Base-by-base conservation (phyloP, 2,113 vertebrate species). In the Piaya cayana region DNA sequence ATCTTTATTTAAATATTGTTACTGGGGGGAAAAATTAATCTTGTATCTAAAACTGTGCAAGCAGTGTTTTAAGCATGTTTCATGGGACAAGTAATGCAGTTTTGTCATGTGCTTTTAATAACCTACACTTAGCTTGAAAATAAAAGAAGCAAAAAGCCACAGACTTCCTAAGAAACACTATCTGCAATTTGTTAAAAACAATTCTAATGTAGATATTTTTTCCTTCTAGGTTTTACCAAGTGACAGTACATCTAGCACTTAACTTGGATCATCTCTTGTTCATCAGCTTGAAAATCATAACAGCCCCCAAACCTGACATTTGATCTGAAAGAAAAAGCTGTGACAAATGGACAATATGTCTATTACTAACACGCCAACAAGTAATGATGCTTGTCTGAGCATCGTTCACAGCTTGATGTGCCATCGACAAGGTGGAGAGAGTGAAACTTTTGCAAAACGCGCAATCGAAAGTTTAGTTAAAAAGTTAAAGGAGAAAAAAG, bases 381-480 rank as follows among this genome's bases (percentile, higher is more conserved):
- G 99, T 96, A 99, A 99, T 52, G 99, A 99, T n/a, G 99, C 99
- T 56, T 99, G 99, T 83, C 97, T 99, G 94, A 99, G 99, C 98
- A 99, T 99, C 65, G 99, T 99, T 36, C 99, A 99, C 98, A 99
- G 99, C 97, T 96, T 99, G 95, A 99, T 99, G 99, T 99, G 99
- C 90, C 99, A 99, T 95, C 98, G 99, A 22, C 99, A 99, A 95
- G 99, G 99, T 1, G 99, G 99, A 6, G 99, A 99, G 97, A 99
- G 99, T 6, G 99, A 99, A 95, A 99, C 99, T 1, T 99, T 99
- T 59, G 98, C 99, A 3, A 99, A 99, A 39, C 97, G 99, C 11
- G 99, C 99, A 23, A 99, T 99, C 8, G 99, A 99, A 89, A 99
- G 99, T 77, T 97, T 99, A 81, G 99, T 99, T 29, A 99, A 99